Conservation (phyloP, 2,113 vertebrate species). For the Collichthys lucidus region DNA sequence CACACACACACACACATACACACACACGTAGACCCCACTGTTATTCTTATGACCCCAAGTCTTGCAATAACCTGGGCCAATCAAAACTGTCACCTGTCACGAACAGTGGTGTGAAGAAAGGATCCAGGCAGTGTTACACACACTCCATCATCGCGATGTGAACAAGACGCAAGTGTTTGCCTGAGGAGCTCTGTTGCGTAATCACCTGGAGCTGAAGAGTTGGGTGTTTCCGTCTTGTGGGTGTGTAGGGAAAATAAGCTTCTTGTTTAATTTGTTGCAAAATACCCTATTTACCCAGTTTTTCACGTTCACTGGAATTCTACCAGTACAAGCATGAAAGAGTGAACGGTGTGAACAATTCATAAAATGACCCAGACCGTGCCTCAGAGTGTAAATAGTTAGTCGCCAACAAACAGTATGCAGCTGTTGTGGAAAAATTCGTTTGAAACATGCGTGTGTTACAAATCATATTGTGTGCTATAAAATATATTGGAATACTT, state of each 20-base stretch:
- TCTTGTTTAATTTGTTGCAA: constrained; percentile 53
- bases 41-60: neutral
- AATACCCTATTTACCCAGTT: constrained; percentile 28
- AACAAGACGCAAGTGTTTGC: constrained; percentile 61
- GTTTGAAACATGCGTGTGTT: too few species aligned
- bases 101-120: neutral
- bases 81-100: constrained; percentile 9
- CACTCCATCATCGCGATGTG: constrained; percentile 13
- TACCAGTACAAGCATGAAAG: neutral
- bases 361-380: neutral
- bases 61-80: constrained; percentile 4
- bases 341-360: neutral
- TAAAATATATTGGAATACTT: too few species aligned
- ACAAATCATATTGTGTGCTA: too few species aligned
- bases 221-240: constrained; percentile 27
- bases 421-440: too few species aligned
- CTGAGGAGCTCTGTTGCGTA: constrained; percentile 46
- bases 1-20: neutral
- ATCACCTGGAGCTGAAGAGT: constrained; percentile 49
- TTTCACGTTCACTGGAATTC: constrained; percentile 4
- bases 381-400: neutral
- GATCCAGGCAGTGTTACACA: constrained; percentile 7
- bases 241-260: constrained; percentile 34
- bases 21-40: neutral
- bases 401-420: neutral